Evolutionary conservation across 2,888 invertebrate species (phyloP).

Genomic region (Orthosia incerta): DNA sequence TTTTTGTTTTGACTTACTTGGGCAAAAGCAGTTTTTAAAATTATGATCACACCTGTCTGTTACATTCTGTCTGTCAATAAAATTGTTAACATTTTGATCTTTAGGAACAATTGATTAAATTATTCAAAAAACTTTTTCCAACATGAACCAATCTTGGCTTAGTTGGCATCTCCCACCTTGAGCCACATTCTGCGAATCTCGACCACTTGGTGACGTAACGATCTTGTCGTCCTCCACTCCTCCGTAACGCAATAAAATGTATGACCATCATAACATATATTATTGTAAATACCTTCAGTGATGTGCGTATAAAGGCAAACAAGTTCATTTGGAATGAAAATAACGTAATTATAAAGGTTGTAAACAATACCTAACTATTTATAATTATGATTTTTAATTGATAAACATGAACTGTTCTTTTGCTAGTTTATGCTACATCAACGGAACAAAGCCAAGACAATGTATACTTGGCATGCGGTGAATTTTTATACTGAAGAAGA

Average conservation of each 20-base stretch:
- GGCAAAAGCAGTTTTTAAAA: too few species aligned
- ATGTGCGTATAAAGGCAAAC: conserved; percentile 53
- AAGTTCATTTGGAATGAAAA: conserved; percentile 23
- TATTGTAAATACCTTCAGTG: conserved; percentile 18
- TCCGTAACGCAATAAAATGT: conserved; percentile 35
- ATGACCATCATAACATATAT: conserved; percentile 19
- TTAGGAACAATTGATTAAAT: not conserved
- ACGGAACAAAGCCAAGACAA: too few species aligned
- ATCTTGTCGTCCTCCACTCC: conserved; percentile 46
- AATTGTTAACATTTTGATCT: too few species aligned
- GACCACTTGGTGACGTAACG: conserved; percentile 6
- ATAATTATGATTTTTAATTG: not conserved
- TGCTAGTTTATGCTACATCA: too few species aligned
- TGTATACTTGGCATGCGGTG: too few species aligned
- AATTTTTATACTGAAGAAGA: too few species aligned
- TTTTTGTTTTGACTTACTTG: too few species aligned
- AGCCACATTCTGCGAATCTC: conserved; percentile 40
- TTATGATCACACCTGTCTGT: too few species aligned
- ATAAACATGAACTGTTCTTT: too few species aligned
- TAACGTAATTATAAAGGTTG: not conserved
- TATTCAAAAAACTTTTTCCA: not conserved
- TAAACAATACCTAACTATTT: conserved; percentile 12
- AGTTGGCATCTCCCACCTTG: conserved; percentile 55
- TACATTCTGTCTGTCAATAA: too few species aligned
- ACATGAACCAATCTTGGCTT: conserved; percentile 14